A percentile compares a stretch with the other conserved stretches of the same genome.
These are phyloP conservation scores for Nannoperca obscura DNA, from an alignment of 2,797 vertebrate genomes.

Conservation along the genomic window DNA sequence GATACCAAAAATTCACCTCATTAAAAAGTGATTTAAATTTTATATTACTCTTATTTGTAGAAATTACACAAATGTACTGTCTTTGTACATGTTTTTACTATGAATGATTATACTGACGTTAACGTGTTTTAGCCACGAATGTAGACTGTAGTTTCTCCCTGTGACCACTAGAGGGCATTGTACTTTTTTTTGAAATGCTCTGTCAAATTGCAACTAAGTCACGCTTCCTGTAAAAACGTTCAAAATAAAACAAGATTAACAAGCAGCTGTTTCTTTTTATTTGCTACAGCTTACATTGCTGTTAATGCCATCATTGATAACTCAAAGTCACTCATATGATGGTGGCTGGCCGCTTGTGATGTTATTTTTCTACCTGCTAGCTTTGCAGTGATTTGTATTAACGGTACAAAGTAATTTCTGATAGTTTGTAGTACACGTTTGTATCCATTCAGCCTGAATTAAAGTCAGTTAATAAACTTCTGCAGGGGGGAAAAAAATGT, in stretches of 20 bases:
- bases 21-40: neutral
- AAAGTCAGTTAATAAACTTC: neutral
- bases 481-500: neutral
- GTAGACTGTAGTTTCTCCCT: neutral
- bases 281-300: neutral
- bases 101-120: neutral
- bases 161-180: slow-evolving; percentile 6
- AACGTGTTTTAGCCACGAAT: neutral
- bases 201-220: neutral
- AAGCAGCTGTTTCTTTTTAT: neutral
- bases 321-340: neutral
- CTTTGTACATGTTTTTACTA: neutral
- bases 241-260: slow-evolving; percentile 13
- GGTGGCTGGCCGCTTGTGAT: neutral
- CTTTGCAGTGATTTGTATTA: neutral
- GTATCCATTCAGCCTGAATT: neutral
- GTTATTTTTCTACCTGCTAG: neutral
- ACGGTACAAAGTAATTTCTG: neutral
- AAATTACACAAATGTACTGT: neutral
- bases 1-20: neutral
- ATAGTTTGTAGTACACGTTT: neutral
- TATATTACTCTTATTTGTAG: neutral
- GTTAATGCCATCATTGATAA: neutral
- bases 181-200: neutral
- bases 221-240: neutral